Evolutionary conservation across 1,140 invertebrate species (phyloP).

Genomic region (Trachymyrmex septentrionalis): DNA sequence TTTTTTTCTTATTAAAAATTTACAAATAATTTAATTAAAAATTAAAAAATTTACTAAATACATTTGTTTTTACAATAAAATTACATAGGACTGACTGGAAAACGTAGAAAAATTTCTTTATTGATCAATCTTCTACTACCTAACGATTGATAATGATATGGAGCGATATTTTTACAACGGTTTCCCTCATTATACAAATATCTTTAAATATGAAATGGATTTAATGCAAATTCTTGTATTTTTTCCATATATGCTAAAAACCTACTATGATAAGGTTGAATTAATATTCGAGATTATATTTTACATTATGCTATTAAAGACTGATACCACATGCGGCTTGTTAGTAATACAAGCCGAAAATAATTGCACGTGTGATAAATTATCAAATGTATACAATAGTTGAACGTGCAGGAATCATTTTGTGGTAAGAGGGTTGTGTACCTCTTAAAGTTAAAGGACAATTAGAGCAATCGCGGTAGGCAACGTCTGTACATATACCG

Average conservation of each 20-base stretch:
- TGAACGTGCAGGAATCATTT: not conserved
- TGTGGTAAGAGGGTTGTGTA: not conserved
- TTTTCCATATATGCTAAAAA: not conserved
- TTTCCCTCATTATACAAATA: not conserved
- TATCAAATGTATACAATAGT: not conserved
- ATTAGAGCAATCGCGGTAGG: not conserved
- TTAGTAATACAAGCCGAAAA: not conserved
- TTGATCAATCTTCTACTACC: not conserved
- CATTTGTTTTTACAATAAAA: not conserved
- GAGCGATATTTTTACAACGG: not conserved
- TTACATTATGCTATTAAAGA: not conserved
- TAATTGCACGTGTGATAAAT: conserved; percentile 24
- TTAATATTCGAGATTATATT: not conserved
- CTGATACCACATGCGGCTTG: not conserved
- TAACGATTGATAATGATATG: not conserved
- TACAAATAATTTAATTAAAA: not conserved
- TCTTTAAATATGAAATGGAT: conserved; percentile 6
- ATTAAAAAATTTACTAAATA: not conserved
- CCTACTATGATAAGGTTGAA: not conserved
- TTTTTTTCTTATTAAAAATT: not conserved
- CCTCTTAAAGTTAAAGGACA: conserved; percentile 2
- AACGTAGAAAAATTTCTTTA: not conserved
- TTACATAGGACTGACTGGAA: not conserved
- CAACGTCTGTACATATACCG: not conserved
- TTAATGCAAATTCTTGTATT: not conserved